Conservation (phyloP, 2,888 invertebrate genomes). For the Tenthredo scrophulariae region DNA sequence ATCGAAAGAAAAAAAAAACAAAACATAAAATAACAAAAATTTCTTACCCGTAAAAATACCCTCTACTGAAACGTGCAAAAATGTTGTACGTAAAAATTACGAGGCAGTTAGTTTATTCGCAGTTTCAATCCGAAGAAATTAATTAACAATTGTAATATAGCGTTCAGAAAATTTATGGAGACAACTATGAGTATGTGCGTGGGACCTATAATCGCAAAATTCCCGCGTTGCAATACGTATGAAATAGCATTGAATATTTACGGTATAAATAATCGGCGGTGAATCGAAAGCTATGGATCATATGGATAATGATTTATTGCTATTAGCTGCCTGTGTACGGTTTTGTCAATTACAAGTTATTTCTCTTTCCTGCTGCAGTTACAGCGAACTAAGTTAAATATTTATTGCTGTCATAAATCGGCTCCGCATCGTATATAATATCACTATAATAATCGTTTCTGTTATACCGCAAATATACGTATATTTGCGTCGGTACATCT, state of each 20-base stretch:
- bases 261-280: not conserved
- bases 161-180: not conserved
- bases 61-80: not conserved
- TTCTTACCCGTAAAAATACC: not conserved
- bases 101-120: not conserved
- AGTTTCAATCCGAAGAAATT: not conserved
- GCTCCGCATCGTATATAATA: not conserved
- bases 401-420: not conserved
- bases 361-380: not conserved
- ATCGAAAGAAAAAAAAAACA: not conserved
- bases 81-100: not conserved
- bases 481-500: not conserved
- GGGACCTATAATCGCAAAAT: not conserved
- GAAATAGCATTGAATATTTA: not conserved
- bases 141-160: not conserved
- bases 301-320: not conserved
- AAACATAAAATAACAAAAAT: not conserved
- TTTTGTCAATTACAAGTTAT: conserved; percentile 13
- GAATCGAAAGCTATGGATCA: not conserved
- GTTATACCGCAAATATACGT: not conserved
- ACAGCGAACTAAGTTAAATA: not conserved
- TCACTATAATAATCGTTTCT: not conserved
- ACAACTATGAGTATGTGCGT: not conserved
- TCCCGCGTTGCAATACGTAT: not conserved
- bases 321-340: not conserved